phyloP scores from a whole-genome alignment of 2,797 vertebrate genomes.

The Paratrypauchen microcephalus region DNA sequence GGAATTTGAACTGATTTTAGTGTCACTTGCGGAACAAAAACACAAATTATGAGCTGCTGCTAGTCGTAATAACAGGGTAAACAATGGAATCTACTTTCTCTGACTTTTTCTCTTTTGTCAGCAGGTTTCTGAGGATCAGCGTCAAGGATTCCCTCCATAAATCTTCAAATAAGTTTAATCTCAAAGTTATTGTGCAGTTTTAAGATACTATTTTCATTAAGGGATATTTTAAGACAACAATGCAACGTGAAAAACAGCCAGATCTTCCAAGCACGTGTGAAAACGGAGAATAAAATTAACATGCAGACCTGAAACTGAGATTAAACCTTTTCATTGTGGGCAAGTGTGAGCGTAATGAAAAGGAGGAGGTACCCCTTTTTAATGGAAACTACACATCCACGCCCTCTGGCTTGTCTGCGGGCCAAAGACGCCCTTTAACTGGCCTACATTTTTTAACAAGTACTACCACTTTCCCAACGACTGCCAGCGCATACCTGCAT shows the following conservation, averaged over 20 bases:
- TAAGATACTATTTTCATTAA: not conserved
- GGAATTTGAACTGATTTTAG: not conserved
- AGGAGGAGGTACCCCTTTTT: not conserved
- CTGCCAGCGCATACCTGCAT: slow-evolving; percentile 1
- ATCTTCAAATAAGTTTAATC: not conserved
- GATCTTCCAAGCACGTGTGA: not conserved
- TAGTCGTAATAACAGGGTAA: not conserved
- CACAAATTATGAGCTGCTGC: not conserved
- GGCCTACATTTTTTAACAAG: slow-evolving; percentile 23
- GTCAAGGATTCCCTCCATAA: not conserved
- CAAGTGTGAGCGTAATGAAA: not conserved
- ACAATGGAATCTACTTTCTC: not conserved
- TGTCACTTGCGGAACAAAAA: not conserved
- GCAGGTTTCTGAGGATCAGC: slow-evolving; percentile 17
- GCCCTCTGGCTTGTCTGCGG: slow-evolving; percentile 40
- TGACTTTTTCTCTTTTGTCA: not conserved
- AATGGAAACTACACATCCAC: slow-evolving; percentile 17
- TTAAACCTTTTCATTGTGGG: not conserved
- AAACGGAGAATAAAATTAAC: slow-evolving; percentile 3
- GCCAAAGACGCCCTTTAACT: slow-evolving; percentile 3
- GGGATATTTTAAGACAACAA: not conserved
- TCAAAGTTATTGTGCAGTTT: not conserved
- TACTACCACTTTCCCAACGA: slow-evolving; percentile 17
- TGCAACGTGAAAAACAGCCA: not conserved
- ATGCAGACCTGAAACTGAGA: slow-evolving; percentile 15